Conservation (phyloP, 2,888 invertebrate species). For the Acleris cristana region DNA sequence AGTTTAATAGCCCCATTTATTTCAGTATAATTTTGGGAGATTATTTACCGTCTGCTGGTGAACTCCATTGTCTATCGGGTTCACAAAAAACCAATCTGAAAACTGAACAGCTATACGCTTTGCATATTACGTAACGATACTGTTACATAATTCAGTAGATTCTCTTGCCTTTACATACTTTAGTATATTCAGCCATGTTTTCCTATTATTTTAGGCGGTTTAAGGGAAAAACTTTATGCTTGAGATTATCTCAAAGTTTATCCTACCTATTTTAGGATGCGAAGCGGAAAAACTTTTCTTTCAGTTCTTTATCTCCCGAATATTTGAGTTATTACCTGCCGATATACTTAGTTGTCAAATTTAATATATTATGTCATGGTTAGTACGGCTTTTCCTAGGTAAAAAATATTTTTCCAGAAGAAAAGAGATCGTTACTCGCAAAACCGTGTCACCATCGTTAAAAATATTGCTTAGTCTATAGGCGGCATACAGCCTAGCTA, state of each 20-base stretch:
- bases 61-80: slow-evolving; percentile 21
- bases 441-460: slow-evolving; percentile 3
- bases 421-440: slow-evolving; percentile 5
- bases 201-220: slow-evolving; percentile 22
- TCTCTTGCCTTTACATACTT: slow-evolving; percentile 42
- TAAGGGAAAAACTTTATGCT: slow-evolving; percentile 17
- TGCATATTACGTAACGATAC: slow-evolving; percentile 49
- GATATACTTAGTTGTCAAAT: background rate
- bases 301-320: too few relatives aligned
- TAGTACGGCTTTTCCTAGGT: background rate
- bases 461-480: slow-evolving; percentile 5
- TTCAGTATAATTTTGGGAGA: background rate
- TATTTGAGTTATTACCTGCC: too few relatives aligned
- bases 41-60: slow-evolving; percentile 1
- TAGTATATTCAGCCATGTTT: slow-evolving; percentile 38
- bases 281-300: slow-evolving; percentile 7
- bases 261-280: slow-evolving; percentile 18
- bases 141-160: slow-evolving; percentile 56
- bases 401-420: slow-evolving; percentile 8
- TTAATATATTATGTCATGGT: background rate
- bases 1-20: background rate
- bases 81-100: slow-evolving; percentile 38
- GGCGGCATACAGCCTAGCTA: slow-evolving; percentile 16
- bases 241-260: slow-evolving; percentile 20
- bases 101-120: slow-evolving; percentile 38